A percentile compares a stretch with the other conserved stretches of the same genome.
Evolutionary conservation across 2,113 vertebrate species (phyloP).

Genomic region (Xiphophorus couchianus): DNA sequence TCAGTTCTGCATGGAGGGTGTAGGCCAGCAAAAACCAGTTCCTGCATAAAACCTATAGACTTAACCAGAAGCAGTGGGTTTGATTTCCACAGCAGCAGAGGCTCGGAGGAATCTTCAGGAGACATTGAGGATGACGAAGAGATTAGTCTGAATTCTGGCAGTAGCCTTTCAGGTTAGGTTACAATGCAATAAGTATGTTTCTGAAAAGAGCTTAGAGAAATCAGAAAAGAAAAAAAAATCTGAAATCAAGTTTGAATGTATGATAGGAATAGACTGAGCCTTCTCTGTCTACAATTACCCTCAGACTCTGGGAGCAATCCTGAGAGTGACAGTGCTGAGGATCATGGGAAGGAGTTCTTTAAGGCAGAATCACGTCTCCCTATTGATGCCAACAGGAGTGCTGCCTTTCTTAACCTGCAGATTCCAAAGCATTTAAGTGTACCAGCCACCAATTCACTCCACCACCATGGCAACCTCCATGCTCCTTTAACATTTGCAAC

Average conservation of each 20-base stretch:
- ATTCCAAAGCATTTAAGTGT: constrained; percentile 81
- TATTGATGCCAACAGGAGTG: constrained; percentile 84
- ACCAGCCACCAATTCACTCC: constrained; percentile 33
- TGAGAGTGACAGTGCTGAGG: constrained; percentile 89
- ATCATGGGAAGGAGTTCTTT: constrained; percentile 86
- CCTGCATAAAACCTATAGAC: constrained; percentile 79
- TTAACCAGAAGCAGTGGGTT: constrained; percentile 86
- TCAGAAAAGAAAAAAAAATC: not conserved
- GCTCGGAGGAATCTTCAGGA: constrained; percentile 91
- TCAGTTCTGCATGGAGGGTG: constrained; percentile 68
- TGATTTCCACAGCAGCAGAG: constrained; percentile 90
- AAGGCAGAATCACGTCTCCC: constrained; percentile 83
- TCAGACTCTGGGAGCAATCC: constrained; percentile 93
- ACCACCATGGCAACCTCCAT: constrained; percentile 78
- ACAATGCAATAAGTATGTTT: not conserved
- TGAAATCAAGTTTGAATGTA: constrained; percentile 12
- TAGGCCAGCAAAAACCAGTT: constrained; percentile 67
- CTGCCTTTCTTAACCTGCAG: constrained; percentile 84
- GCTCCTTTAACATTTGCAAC: constrained; percentile 78
- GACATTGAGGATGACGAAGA: constrained; percentile 76
- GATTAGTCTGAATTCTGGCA: constrained; percentile 81
- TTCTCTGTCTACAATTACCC: constrained; percentile 32
- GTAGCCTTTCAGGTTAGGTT: constrained; percentile 90
- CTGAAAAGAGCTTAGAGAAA: constrained; percentile 8
- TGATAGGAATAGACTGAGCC: constrained; percentile 26